Evolutionary conservation across 2,888 invertebrate genomes (phyloP).

Genomic region (Pristionchus mayeri): DNA sequence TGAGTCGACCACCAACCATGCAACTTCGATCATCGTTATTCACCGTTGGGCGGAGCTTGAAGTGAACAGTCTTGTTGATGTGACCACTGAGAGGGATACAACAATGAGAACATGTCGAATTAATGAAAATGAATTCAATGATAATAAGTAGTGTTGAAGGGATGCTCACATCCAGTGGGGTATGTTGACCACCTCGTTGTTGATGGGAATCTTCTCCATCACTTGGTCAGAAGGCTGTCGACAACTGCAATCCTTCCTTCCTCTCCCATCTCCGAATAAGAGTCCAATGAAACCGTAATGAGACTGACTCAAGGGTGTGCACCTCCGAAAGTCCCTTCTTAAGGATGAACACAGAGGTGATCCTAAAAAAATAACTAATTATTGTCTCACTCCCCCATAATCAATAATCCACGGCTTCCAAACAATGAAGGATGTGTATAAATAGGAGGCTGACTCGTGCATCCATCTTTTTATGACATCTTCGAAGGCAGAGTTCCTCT

Average conservation of each 20-base stretch:
- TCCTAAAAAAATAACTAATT: not conserved
- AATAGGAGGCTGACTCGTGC: not conserved
- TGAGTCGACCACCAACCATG: not conserved
- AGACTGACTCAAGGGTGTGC: not conserved
- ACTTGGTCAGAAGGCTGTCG: not conserved
- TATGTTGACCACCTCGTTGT: not conserved
- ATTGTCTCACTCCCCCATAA: too few species aligned
- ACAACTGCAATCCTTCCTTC: not conserved
- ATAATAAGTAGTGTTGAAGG: not conserved
- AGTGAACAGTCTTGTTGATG: slow-evolving; percentile 23
- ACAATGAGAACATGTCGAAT: not conserved
- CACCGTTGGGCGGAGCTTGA: slow-evolving; percentile 2
- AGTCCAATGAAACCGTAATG: not conserved
- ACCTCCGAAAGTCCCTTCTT: slow-evolving; percentile 35
- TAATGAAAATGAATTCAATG: not conserved
- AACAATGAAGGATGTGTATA: too few species aligned
- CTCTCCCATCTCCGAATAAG: not conserved
- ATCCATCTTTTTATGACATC: not conserved
- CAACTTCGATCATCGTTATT: not conserved
- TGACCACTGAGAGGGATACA: not conserved
- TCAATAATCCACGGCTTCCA: too few species aligned
- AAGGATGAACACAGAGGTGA: not conserved
- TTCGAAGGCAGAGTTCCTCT: slow-evolving; percentile 30
- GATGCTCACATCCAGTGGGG: slow-evolving; percentile 5
- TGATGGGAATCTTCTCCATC: slow-evolving; percentile 16